Evolutionary conservation across 2,797 vertebrate species (phyloP), one percentile per base, ranked within the genome.

Genomic region (Clarias laeviceps): DNA sequence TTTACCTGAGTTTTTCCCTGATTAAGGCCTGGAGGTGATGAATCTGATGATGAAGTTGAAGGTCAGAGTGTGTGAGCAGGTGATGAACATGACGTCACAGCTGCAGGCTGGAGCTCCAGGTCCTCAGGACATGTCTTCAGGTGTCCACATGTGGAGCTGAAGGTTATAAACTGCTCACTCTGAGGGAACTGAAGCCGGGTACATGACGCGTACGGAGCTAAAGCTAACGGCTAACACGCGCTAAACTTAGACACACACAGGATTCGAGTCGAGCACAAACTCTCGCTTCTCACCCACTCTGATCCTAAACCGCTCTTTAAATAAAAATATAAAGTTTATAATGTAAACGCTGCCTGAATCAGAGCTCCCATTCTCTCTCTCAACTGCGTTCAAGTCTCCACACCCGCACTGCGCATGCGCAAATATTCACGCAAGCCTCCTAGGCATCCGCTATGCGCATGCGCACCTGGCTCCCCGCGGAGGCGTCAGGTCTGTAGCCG

Each of bases 21-120:
- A 62, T 80, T 87, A 89, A 74, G 88, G 83, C 69, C 83, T 84
- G 76, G 84, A 64, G 84, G 11, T 45, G 45, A 84, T 50, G 62
- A 3, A 22, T 73, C 3, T 66, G 6, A 15, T 61, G 74, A 86
- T 80, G 65, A 85, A 40, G 56, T 0, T 15, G 56, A 50, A 24
- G 18, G 15, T 1, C n/a, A 65, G 0, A 3, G 18, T n/a, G 20
- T 29, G 24, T n/a, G 57, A 27, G 4, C 15, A 17, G 40, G 56
- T 62, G 37, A 77, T n/a, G 27, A 77, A n/a, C 88, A 86, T 87
- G 81, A 83, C 87, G 64, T 11, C 57, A 57, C 59, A 34, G 24
- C 29, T 27, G 45, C 5, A 8, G 24, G 12, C 3, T 56, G 50
- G 6, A 76, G 50, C 8, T 76, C 50, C 73, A 57, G 72, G 50